These are phyloP conservation scores for Premnoplex brunnescens DNA, from an alignment of 2,797 vertebrate species.

Conservation along the genomic window DNA sequence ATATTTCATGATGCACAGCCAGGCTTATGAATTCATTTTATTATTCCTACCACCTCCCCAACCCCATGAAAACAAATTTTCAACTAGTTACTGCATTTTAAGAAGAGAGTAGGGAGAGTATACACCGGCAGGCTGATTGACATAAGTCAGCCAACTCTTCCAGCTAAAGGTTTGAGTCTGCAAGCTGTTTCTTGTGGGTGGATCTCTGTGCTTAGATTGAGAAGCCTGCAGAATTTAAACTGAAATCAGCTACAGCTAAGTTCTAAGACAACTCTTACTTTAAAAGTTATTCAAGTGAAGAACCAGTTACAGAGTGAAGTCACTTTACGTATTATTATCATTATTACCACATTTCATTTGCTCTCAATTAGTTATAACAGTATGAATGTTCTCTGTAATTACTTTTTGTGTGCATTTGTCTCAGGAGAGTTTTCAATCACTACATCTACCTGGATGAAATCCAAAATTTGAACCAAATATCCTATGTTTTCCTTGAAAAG, in stretches of 20 bases:
- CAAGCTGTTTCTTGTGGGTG: conserved; percentile 67
- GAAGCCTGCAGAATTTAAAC: neutral
- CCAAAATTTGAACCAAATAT: neutral
- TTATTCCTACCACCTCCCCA: conserved; percentile 35
- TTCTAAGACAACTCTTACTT: neutral
- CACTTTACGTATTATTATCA: neutral
- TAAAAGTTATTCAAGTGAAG: neutral
- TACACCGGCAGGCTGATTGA: conserved; percentile 4
- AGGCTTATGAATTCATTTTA: neutral
- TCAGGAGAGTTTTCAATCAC: neutral
- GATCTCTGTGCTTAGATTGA: conserved; percentile 5
- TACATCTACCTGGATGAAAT: neutral
- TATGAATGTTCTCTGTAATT: neutral
- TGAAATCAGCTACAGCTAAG: neutral
- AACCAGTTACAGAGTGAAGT: neutral
- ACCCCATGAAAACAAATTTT: conserved; percentile 15
- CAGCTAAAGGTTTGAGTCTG: conserved; percentile 54
- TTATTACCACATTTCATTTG: neutral
- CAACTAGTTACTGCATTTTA: conserved; percentile 26
- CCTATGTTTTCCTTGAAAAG: neutral
- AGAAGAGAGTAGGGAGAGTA: neutral
- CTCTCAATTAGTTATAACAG: neutral
- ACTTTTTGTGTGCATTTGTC: neutral
- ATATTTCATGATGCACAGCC: neutral
- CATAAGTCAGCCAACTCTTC: conserved; percentile 44